phyloP scores from a whole-genome alignment of 2,888 invertebrate species.

The Agrochola litura region DNA sequence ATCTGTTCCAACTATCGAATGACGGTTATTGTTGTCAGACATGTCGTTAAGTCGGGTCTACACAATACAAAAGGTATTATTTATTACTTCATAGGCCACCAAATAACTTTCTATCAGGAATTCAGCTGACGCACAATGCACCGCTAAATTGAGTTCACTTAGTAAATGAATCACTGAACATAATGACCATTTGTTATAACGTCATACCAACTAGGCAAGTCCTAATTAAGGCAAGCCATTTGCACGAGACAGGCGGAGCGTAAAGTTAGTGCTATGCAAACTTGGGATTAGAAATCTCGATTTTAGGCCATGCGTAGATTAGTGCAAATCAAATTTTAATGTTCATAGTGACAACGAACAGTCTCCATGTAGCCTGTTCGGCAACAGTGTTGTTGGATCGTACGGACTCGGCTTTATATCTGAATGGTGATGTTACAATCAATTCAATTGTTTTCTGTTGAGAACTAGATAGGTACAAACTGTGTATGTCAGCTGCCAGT shows the following conservation, averaged over 20 bases:
- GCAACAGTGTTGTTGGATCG: not conserved
- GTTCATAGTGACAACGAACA: not conserved
- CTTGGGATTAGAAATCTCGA: constrained; percentile 7
- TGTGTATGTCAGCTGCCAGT: constrained; percentile 34
- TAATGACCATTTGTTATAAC: constrained; percentile 17
- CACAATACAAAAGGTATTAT: constrained; percentile 9
- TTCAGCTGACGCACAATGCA: constrained; percentile 24
- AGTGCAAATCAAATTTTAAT: not conserved
- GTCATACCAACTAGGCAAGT: constrained; percentile 11
- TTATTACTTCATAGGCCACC: not conserved
- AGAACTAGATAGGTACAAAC: constrained; percentile 24
- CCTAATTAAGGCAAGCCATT: constrained; percentile 36
- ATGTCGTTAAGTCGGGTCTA: not conserved
- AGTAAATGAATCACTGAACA: constrained; percentile 37
- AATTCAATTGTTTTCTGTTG: constrained; percentile 32
- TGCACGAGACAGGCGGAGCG: constrained; percentile 3
- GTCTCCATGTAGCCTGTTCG: not conserved
- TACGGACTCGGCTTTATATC: not conserved
- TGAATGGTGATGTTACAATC: constrained; percentile 17
- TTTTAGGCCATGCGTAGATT: constrained; percentile 23
- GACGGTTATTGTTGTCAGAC: constrained; percentile 11
- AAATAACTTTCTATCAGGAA: constrained; percentile 26
- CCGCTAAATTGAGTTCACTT: constrained; percentile 13
- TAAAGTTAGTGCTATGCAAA: not conserved
- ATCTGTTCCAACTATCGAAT: constrained; percentile 5